Base-by-base conservation (phyloP, 2,888 invertebrate genomes). In the Meganola albula region DNA sequence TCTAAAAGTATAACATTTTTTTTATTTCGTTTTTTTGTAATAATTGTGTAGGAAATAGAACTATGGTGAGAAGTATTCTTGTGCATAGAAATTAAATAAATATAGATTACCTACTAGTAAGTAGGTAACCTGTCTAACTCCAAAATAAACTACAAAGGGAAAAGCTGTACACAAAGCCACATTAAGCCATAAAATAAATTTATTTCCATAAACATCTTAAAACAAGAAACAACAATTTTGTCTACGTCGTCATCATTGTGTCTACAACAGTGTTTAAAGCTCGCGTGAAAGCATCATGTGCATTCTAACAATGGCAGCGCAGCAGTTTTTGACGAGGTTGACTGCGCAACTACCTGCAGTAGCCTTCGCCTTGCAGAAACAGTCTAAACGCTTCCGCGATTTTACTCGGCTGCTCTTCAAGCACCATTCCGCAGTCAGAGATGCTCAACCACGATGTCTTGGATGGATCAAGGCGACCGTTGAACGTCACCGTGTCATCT, bases 361-460 rank as follows among this genome's bases (percentile, higher is more conserved):
- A 97, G 74, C 99, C 98, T 86, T 97, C 96, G 56, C 99, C 99
- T 86, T 99, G 99, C 52, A 99, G 90, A 88, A 99, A 99, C 59
- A 99, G 91, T 71, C 96, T 90, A 84, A 99, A 94, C 35, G 99
- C 98, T 86, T 99, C 98, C 63, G 96, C 94, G 57, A 99, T 93
- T 89, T 98, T 98, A 54, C 92, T 94, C 23, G 99, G 99, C 76
- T 97, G 96, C 76, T 99, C 99, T 85, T 99, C 99, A 62, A 99
- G 83, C 4, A 98, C 97, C 95, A 99, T 95, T 43, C 98, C 98
- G 73, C 98, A 97, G 75, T 98, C 98, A 14, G 97, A 96, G 58
- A 99, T 94, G 92, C 98, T 99, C 91, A 99, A 92, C 97, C 99
- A 99, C 27, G 98, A 97, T 20, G 98, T 97, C 74, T 95, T 96